These are phyloP conservation scores for Anoncus sp. DNA, from an alignment of 2,888 invertebrate species.

Conservation along the genomic window DNA sequence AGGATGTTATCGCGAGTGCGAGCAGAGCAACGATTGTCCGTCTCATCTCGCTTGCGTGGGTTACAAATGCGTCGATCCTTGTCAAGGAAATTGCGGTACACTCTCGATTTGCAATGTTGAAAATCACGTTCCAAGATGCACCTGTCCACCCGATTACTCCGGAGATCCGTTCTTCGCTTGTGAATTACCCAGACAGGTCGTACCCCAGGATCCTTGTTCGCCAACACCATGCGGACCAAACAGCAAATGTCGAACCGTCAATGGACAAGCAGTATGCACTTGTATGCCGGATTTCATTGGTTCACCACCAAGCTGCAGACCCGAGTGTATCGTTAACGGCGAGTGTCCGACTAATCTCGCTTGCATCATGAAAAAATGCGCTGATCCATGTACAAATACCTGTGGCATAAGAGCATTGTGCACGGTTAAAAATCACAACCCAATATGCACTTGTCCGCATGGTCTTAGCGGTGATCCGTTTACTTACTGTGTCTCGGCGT, in stretches of 20 bases:
- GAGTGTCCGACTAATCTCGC: constrained; percentile 93
- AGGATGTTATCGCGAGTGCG: constrained; percentile 92
- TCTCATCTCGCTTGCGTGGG: constrained; percentile 90
- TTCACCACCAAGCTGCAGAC: constrained; percentile 91
- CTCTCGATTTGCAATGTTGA: constrained; percentile 91
- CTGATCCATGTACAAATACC: constrained; percentile 94
- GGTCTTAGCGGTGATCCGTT: constrained; percentile 96
- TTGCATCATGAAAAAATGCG: constrained; percentile 93
- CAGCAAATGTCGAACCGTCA: constrained; percentile 92
- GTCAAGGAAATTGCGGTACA: constrained; percentile 92
- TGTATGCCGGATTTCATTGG: constrained; percentile 92
- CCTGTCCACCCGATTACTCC: constrained; percentile 89
- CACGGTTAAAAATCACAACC: constrained; percentile 92
- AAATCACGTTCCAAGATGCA: constrained; percentile 91
- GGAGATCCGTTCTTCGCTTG: constrained; percentile 92
- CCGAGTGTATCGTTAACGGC: constrained; percentile 94
- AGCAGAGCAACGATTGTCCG: constrained; percentile 91
- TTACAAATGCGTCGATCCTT: constrained; percentile 94
- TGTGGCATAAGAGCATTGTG: constrained; percentile 95
- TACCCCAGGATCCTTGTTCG: constrained; percentile 88
- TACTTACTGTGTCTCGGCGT: constrained; percentile 88
- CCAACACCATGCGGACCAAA: constrained; percentile 95
- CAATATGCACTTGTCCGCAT: constrained; percentile 93
- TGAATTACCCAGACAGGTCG: constrained; percentile 63
- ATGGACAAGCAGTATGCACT: constrained; percentile 92